phyloP scores from a whole-genome alignment of 2,888 invertebrate species.

The Phortica okadai region DNA sequence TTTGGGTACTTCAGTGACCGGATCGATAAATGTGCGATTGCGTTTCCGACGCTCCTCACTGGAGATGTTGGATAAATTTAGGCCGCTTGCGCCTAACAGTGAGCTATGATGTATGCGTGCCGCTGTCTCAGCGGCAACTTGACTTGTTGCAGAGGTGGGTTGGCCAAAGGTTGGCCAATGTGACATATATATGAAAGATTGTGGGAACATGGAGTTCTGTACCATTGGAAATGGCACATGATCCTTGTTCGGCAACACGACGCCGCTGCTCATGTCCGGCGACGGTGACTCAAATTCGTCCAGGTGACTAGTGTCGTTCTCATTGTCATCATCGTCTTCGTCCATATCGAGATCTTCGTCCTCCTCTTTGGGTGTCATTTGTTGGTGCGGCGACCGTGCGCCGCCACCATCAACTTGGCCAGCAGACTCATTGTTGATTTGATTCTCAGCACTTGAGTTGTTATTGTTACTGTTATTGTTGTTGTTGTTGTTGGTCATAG shows the following conservation, averaged over 20 bases:
- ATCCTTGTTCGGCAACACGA: slow-evolving; percentile 74
- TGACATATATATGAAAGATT: slow-evolving; percentile 94
- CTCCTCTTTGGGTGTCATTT: slow-evolving; percentile 69
- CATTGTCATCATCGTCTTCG: slow-evolving; percentile 75
- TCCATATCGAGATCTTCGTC: slow-evolving; percentile 76
- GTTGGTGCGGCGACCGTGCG: slow-evolving; percentile 65
- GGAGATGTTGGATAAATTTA: slow-evolving; percentile 82
- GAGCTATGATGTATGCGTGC: slow-evolving; percentile 69
- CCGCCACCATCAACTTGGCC: slow-evolving; percentile 51
- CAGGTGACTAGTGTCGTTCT: slow-evolving; percentile 74
- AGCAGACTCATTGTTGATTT: slow-evolving; percentile 55
- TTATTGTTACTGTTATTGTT: slow-evolving; percentile 31
- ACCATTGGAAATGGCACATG: slow-evolving; percentile 88
- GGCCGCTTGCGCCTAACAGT: slow-evolving; percentile 77
- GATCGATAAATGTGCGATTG: slow-evolving; percentile 99
- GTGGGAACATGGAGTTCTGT: slow-evolving; percentile 91
- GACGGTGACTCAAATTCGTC: slow-evolving; percentile 76
- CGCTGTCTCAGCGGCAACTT: slow-evolving; percentile 76
- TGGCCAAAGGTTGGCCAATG: slow-evolving; percentile 85
- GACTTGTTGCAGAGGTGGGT: slow-evolving; percentile 69
- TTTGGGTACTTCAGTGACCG: slow-evolving; percentile 96
- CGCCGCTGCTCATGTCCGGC: slow-evolving; percentile 65
- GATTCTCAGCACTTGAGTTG: slow-evolving; percentile 39
- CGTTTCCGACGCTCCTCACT: slow-evolving; percentile 95
- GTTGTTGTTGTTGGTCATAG: slow-evolving; percentile 33